These are phyloP conservation scores for Loxodonta africana DNA, from an alignment of 2,113 vertebrate species.

Conservation along the genomic window DNA sequence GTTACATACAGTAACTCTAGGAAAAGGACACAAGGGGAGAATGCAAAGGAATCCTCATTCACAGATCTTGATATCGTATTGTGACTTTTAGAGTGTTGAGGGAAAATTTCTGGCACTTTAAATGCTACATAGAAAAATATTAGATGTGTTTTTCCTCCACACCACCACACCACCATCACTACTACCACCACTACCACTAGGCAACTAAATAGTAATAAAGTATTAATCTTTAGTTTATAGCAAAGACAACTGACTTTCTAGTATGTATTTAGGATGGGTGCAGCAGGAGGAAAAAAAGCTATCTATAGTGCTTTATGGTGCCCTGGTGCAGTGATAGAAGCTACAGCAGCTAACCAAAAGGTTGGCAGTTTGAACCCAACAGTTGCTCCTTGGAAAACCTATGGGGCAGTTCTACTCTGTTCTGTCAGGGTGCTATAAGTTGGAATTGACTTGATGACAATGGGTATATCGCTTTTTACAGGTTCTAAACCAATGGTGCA, in stretches of 20 bases:
- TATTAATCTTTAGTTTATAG: neutral
- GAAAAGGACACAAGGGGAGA: too few species aligned
- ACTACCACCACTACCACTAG: neutral
- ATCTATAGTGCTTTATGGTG: neutral
- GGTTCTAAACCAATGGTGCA: neutral
- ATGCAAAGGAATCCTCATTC: neutral
- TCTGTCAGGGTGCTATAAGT: too few species aligned
- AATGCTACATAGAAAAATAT: neutral
- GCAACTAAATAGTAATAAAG: neutral
- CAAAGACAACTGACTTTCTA: neutral
- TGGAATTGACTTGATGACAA: too few species aligned
- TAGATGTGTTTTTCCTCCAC: neutral
- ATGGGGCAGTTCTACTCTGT: too few species aligned
- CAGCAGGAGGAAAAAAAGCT: neutral
- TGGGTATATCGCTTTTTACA: too few species aligned
- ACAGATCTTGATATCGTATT: neutral
- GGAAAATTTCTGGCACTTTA: neutral
- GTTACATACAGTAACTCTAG: too few species aligned
- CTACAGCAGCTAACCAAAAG: too few species aligned
- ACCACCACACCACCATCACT: neutral
- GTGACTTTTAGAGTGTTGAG: neutral
- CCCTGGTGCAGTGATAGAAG: too few species aligned
- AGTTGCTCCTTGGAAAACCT: too few species aligned
- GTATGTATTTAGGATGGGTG: rapidly evolving
- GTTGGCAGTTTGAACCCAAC: too few species aligned